These are phyloP conservation scores for Gambelia wislizenii DNA, from an alignment of 2,797 vertebrate species.

Conservation along the genomic window DNA sequence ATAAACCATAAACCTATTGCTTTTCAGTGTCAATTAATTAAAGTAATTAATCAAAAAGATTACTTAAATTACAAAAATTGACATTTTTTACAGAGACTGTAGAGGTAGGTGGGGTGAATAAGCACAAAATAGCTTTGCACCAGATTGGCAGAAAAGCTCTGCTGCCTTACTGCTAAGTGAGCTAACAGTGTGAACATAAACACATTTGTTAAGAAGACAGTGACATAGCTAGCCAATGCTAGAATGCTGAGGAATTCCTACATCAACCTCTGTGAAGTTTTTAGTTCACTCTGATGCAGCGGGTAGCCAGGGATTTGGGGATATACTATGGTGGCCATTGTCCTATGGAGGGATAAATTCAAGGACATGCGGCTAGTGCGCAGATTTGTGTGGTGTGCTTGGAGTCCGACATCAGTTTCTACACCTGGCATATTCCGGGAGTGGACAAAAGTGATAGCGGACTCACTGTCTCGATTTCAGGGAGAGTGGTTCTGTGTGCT, in stretches of 20 bases:
- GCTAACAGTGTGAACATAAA: background rate
- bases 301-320: too few relatives aligned
- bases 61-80: slow-evolving; percentile 26
- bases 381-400: too few relatives aligned
- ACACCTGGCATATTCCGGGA: too few relatives aligned
- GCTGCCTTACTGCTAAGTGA: background rate
- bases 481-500: too few relatives aligned
- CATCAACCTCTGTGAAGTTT: slow-evolving; percentile 11
- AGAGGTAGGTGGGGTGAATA: slow-evolving; percentile 6
- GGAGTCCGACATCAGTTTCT: too few relatives aligned
- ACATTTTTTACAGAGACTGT: slow-evolving; percentile 13
- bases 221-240: background rate
- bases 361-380: too few relatives aligned
- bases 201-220: background rate
- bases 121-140: slow-evolving; percentile 15
- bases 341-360: too few relatives aligned
- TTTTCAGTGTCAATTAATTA: slow-evolving; percentile 30
- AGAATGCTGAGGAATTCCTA: background rate
- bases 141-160: slow-evolving; percentile 1
- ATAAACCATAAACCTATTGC: slow-evolving; percentile 19
- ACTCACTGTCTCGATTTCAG: too few relatives aligned
- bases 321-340: too few relatives aligned
- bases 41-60: slow-evolving; percentile 15
- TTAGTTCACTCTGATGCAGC: too few relatives aligned
- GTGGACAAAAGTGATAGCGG: too few relatives aligned